Evolutionary conservation across 2,113 vertebrate genomes (phyloP).

Genomic region (Rhinolophus ferrumequinum): DNA sequence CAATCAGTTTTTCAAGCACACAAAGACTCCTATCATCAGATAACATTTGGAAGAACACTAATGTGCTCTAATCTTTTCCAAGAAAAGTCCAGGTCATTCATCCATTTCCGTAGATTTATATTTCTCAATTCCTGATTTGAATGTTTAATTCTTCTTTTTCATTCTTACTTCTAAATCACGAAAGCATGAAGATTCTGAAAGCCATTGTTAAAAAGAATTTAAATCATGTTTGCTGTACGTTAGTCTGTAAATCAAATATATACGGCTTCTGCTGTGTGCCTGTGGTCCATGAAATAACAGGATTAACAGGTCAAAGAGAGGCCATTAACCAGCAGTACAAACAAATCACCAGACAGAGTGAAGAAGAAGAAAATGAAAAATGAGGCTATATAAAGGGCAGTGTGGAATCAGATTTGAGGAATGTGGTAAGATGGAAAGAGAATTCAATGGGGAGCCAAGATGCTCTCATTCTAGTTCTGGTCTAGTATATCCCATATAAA

Average conservation of each 20-base stretch:
- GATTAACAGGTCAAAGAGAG: neutral
- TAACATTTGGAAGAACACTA: neutral
- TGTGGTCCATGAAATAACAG: neutral
- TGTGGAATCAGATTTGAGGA: neutral
- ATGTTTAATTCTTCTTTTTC: neutral
- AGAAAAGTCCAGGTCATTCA: constrained; percentile 13
- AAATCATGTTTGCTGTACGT: neutral
- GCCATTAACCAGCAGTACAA: neutral
- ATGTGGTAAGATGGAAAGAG: neutral
- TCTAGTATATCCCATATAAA: neutral
- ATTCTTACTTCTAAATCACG: constrained; percentile 27
- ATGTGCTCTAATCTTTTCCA: neutral
- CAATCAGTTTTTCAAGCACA: constrained; percentile 15
- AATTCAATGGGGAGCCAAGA: neutral
- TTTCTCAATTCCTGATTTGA: neutral
- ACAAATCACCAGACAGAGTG: neutral
- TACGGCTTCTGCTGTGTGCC: neutral
- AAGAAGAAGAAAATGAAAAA: neutral
- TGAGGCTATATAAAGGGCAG: neutral
- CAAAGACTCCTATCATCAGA: neutral
- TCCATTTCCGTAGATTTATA: neutral
- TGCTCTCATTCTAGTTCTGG: neutral
- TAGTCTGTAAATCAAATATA: neutral
- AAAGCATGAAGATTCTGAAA: constrained; percentile 8
- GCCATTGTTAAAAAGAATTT: neutral